Conservation (phyloP, 2,113 vertebrate species). For the Microtus ochrogaster region DNA sequence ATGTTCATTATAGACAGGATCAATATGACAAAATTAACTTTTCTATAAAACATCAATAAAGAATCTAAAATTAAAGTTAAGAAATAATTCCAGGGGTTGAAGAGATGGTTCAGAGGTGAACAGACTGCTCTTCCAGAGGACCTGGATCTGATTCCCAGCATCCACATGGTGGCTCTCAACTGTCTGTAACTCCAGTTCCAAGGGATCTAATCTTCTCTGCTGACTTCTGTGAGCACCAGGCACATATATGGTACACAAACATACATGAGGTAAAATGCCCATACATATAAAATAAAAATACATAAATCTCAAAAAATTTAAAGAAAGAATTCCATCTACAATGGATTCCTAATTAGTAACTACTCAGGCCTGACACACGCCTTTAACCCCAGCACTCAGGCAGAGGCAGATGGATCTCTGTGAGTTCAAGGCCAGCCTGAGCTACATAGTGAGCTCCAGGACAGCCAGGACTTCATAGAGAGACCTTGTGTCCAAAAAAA, state of each 20-base stretch:
- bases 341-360: slow-evolving; percentile 39
- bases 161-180: neutral
- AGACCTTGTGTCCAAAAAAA: neutral
- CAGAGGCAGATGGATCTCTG: neutral
- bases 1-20: neutral
- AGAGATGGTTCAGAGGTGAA: neutral
- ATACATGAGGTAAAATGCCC: neutral
- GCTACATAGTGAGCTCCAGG: neutral
- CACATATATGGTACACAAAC: neutral
- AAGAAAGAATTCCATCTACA: slow-evolving; percentile 26
- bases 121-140: neutral
- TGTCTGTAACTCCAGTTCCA: neutral
- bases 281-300: neutral
- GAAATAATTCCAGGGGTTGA: neutral
- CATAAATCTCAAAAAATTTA: slow-evolving; percentile 38
- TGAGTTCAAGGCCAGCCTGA: neutral
- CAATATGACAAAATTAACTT: slow-evolving; percentile 10
- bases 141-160: neutral
- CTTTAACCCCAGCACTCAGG: neutral
- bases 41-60: slow-evolving; percentile 5
- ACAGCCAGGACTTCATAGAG: neutral
- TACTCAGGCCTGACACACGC: neutral
- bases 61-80: slow-evolving; percentile 38
- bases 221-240: neutral
- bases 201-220: neutral